Evolutionary conservation across 2,888 invertebrate genomes (phyloP).

Genomic region (Cylindroiulus punctatus): DNA sequence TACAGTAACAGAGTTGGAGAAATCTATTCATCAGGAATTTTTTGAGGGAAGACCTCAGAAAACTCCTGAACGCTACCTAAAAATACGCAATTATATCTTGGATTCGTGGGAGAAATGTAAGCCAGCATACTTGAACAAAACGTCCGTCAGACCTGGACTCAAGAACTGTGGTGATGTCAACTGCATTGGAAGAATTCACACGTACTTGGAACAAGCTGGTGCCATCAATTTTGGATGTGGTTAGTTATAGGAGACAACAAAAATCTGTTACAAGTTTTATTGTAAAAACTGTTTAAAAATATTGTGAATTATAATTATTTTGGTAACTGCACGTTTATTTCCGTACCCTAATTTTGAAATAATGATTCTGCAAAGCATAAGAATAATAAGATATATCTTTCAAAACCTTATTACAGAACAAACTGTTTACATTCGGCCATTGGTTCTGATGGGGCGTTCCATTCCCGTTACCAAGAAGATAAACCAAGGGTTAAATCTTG

Average conservation of each 20-base stretch:
- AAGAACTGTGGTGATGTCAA: slow-evolving; percentile 74
- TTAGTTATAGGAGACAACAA: slow-evolving; percentile 64
- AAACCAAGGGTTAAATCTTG: slow-evolving; percentile 6
- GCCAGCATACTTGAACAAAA: slow-evolving; percentile 72
- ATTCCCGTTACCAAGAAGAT: neutral
- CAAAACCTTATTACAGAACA: slow-evolving; percentile 57
- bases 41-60: slow-evolving; percentile 71
- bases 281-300: neutral
- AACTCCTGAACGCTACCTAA: slow-evolving; percentile 71
- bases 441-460: slow-evolving; percentile 9
- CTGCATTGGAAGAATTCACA: slow-evolving; percentile 72
- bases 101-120: slow-evolving; percentile 70
- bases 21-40: slow-evolving; percentile 70
- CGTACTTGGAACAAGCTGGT: slow-evolving; percentile 73
- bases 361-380: too few relatives aligned
- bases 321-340: neutral
- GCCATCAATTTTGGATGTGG: slow-evolving; percentile 74
- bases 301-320: neutral
- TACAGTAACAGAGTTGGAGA: slow-evolving; percentile 70
- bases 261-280: slow-evolving; percentile 4
- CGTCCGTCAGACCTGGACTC: slow-evolving; percentile 70
- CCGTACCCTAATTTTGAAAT: neutral
- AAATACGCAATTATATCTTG: slow-evolving; percentile 72
- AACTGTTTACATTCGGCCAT: slow-evolving; percentile 50
- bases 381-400: slow-evolving; percentile 50